phyloP scores from a whole-genome alignment of 1,140 invertebrate species.

The Cotesia glomerata region DNA sequence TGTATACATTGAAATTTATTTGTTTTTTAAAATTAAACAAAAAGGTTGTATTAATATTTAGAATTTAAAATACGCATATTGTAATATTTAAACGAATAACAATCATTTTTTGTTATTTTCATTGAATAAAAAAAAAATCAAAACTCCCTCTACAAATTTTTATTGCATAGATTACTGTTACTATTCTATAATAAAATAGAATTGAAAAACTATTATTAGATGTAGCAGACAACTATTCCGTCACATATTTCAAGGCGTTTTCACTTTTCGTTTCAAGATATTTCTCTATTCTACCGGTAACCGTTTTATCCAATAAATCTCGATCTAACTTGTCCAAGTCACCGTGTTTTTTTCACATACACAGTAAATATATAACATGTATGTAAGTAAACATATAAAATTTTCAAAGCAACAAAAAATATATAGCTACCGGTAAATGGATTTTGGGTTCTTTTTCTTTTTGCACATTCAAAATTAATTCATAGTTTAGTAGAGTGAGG shows the following conservation, averaged over 20 bases:
- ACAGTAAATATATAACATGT: background rate
- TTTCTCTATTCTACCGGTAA: conserved; percentile 4
- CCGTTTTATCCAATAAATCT: conserved; percentile 27
- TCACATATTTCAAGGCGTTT: background rate
- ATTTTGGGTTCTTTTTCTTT: background rate
- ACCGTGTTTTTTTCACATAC: background rate
- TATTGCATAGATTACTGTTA: background rate
- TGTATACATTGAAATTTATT: too few species aligned
- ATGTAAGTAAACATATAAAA: background rate
- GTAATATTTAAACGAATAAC: too few species aligned
- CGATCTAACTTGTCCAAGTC: conserved; percentile 3
- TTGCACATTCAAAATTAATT: background rate
- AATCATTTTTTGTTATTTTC: too few species aligned
- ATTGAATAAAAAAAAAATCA: background rate
- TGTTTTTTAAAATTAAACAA: too few species aligned
- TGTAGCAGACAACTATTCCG: background rate
- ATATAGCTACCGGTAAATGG: background rate
- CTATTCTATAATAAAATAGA: background rate
- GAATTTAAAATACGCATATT: too few species aligned
- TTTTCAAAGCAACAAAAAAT: background rate
- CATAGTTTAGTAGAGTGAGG: too few species aligned
- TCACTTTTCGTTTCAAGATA: background rate
- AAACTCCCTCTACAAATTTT: too few species aligned
- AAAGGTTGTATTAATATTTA: too few species aligned
- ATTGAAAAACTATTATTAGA: background rate